A percentile compares a stretch with the other conserved stretches of the same genome.
Conservation (phyloP, 2,888 invertebrate species). For the Drosophila heteroneura region DNA sequence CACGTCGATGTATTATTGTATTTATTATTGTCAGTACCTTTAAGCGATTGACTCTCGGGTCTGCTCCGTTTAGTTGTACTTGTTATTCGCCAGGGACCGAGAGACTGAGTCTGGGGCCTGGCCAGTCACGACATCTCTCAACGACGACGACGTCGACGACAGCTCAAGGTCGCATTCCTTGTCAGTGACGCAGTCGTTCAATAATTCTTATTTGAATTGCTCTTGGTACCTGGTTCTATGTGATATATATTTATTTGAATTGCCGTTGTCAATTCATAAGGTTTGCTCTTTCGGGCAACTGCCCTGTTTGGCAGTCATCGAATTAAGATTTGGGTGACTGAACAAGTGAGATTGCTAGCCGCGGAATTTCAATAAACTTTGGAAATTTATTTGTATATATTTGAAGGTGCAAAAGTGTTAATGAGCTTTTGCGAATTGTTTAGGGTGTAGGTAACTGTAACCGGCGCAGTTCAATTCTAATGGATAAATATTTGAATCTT, state of each 20-base stretch:
- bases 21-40: conserved; percentile 58
- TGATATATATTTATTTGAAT: conserved; percentile 14
- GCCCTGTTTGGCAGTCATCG: neutral
- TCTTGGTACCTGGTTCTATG: conserved; percentile 38
- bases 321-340: neutral
- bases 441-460: neutral
- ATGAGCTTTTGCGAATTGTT: neutral
- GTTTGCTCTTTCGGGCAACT: neutral
- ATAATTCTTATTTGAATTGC: conserved; percentile 61
- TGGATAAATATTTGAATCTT: neutral
- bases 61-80: conserved; percentile 30
- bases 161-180: conserved; percentile 80
- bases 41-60: conserved; percentile 37
- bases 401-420: neutral
- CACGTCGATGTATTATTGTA: conserved; percentile 39
- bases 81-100: conserved; percentile 38
- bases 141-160: conserved; percentile 52
- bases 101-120: conserved; percentile 3
- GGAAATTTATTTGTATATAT: neutral
- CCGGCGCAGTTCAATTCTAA: neutral
- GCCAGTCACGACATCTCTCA: conserved; percentile 73
- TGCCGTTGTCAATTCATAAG: conserved; percentile 31
- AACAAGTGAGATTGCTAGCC: neutral
- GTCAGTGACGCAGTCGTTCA: conserved; percentile 72
- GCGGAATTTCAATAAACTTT: neutral